Conservation (phyloP, 2,888 invertebrate species). For the Lathronympha strigana region DNA sequence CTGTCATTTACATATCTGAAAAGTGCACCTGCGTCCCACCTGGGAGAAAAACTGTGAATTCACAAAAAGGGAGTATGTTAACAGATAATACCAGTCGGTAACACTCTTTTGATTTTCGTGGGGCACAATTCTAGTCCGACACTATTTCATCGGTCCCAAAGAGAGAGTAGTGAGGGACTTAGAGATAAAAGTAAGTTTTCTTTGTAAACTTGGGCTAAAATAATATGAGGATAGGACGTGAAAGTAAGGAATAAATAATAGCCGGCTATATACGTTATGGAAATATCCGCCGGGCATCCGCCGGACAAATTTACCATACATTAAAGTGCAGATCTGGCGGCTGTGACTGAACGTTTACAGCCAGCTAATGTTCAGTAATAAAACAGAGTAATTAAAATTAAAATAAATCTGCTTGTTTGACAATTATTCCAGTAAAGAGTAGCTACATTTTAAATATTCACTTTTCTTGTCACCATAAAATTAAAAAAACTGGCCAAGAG, state of each 20-base stretch:
- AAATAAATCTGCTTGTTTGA: too few species aligned
- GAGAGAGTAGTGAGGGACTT: not conserved
- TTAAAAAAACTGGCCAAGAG: too few species aligned
- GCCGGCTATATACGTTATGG: not conserved
- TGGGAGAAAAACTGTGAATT: constrained; percentile 24
- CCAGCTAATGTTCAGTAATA: too few species aligned
- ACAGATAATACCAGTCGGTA: not conserved
- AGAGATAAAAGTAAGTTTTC: constrained; percentile 9
- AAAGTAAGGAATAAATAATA: not conserved
- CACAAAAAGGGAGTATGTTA: constrained; percentile 6
- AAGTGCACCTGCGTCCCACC: constrained; percentile 25
- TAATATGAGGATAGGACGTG: not conserved
- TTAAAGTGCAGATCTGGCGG: too few species aligned
- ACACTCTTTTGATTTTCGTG: not conserved
- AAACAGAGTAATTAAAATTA: too few species aligned
- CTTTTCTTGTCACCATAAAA: too few species aligned
- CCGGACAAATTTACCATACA: too few species aligned
- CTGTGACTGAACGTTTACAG: too few species aligned
- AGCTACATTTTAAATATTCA: too few species aligned
- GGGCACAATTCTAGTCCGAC: not conserved
- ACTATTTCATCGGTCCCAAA: constrained; percentile 10
- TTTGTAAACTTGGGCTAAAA: not conserved
- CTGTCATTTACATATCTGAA: constrained; percentile 35
- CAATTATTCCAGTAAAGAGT: too few species aligned
- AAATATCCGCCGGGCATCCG: too few species aligned